Evolutionary conservation across 2,888 invertebrate genomes (phyloP), one percentile per base, ranked within the genome.

Genomic region (Spialia ferax): DNA sequence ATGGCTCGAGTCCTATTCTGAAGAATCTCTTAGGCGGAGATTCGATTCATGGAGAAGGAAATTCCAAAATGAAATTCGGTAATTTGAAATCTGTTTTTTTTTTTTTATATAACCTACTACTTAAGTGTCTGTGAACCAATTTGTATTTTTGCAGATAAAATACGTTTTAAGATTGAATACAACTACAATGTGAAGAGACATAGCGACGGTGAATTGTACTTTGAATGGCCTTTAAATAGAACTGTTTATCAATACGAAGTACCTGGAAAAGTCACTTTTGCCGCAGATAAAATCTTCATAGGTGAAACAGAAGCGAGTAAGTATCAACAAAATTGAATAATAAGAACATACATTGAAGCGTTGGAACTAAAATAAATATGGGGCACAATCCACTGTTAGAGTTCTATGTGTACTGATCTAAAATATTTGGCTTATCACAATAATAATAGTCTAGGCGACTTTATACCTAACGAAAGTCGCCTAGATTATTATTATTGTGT

Each of bases 41-140:
- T 10, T 50, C 70, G 0, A 6, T 86, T 0, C 71, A 70, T 1
- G 86, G 82, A 1, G 77, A 85, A 11, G 86, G 86, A 8, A 74
- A 79, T 18, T 78, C 73, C n/a, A 80, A 80, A 74, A 69, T 78
- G 0, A 74, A 73, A 65, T 68, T 85, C 10, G 78, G 84, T 86
- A 76, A 73, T 69, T 69, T 42, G n/a, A n/a, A n/a, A n/a, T n/a
- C n/a, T n/a, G n/a, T n/a, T n/a, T n/a, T n/a, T n/a, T n/a, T n/a
- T n/a, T n/a, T n/a, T n/a, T n/a, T n/a, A n/a, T n/a, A n/a, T n/a
- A n/a, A n/a, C n/a, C n/a, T n/a, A n/a, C n/a, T n/a, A n/a, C n/a
- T n/a, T n/a, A n/a, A n/a, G n/a, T n/a, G n/a, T n/a, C n/a, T n/a
- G n/a, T n/a, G n/a, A n/a, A n/a, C n/a, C n/a, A n/a, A n/a, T n/a